Percentiles rank a stretch among this genome's conserved stretches.
Evolutionary conservation across 2,113 vertebrate genomes (phyloP).

Genomic region (Amblyopsis rosae): DNA sequence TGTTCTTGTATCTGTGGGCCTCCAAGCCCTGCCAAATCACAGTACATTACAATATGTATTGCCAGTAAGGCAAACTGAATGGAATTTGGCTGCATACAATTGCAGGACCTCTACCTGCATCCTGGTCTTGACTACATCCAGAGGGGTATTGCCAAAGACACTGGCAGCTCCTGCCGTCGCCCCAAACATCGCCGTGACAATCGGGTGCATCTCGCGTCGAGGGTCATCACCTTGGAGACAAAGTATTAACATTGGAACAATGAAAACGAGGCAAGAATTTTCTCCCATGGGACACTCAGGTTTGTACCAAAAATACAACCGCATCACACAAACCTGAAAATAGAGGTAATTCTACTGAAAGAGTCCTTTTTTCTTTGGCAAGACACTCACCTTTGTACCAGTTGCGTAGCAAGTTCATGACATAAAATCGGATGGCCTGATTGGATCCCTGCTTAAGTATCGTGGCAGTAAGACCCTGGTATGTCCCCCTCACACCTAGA

Average conservation of each 20-base stretch:
- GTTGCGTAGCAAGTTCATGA: conserved; percentile 79
- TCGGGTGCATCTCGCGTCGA: conserved; percentile 73
- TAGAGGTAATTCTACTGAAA: neutral
- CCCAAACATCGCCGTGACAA: conserved; percentile 80
- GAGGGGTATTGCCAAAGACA: conserved; percentile 83
- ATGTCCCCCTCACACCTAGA: conserved; percentile 78
- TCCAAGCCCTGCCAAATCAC: conserved; percentile 74
- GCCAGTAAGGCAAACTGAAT: neutral
- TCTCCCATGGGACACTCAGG: no score
- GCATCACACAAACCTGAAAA: no score
- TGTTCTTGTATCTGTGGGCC: conserved; percentile 81
- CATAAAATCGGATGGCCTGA: conserved; percentile 82
- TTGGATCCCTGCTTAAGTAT: conserved; percentile 81
- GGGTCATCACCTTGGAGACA: conserved; percentile 74
- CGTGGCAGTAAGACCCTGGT: conserved; percentile 81
- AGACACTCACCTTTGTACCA: conserved; percentile 79
- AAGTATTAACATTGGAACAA: neutral
- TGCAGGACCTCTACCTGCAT: conserved; percentile 76
- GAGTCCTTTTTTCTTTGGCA: neutral
- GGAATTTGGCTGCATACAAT: no score
- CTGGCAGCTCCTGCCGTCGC: conserved; percentile 81
- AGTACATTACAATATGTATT: neutral
- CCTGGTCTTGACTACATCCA: conserved; percentile 83
- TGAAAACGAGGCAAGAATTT: neutral
- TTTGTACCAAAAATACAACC: neutral